These are phyloP conservation scores for Paramormyrops hopkinsi DNA, from an alignment of 2,797 vertebrate species.

Conservation along the genomic window DNA sequence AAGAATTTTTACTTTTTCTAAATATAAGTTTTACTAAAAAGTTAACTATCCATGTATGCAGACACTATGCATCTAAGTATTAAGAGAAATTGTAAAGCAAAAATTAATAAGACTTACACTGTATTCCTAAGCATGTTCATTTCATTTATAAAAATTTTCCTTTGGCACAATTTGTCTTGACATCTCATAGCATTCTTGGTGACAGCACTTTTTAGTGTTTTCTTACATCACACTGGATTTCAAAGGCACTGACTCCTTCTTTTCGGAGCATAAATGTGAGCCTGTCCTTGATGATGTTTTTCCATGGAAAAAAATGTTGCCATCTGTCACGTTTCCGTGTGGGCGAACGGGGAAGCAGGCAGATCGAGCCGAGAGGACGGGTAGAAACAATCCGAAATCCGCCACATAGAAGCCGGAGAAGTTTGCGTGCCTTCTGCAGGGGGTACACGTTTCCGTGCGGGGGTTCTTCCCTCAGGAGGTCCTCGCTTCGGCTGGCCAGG, in stretches of 20 bases:
- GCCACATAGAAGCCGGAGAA: too few relatives aligned
- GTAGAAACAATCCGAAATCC: too few relatives aligned
- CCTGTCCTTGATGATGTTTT: neutral
- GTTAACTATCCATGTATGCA: neutral
- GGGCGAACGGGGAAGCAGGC: too few relatives aligned
- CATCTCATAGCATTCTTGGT: neutral
- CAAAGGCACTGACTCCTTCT: neutral
- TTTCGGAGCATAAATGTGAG: neutral
- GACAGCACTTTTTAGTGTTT: neutral
- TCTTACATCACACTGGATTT: neutral
- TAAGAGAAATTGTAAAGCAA: neutral
- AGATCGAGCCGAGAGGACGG: too few relatives aligned
- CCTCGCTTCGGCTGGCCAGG: too few relatives aligned
- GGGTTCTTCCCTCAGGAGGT: too few relatives aligned
- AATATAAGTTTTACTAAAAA: neutral
- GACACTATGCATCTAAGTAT: neutral
- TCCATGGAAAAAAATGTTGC: neutral
- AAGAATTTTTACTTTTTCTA: neutral
- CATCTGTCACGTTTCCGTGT: neutral
- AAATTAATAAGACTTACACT: neutral
- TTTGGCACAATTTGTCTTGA: neutral
- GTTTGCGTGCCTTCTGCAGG: too few relatives aligned
- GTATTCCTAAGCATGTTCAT: neutral
- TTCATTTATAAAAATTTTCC: neutral
- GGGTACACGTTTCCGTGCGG: too few relatives aligned